Evolutionary conservation across 2,113 vertebrate genomes (phyloP), one percentile per base, ranked within the genome.

Genomic region (Nerophis lumbriciformis): DNA sequence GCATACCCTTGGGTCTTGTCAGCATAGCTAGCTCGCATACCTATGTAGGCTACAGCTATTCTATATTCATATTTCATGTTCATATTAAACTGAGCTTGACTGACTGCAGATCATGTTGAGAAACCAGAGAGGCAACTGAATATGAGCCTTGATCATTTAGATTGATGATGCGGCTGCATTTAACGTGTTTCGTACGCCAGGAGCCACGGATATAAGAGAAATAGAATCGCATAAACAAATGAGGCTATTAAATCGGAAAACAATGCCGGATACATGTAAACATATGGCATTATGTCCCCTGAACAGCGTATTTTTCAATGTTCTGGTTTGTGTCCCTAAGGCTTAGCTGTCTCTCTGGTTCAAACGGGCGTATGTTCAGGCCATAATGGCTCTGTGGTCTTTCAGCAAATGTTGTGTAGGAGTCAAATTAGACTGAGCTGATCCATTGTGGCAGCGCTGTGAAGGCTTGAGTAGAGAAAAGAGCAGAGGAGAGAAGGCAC

Each of bases 341-440:
- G 75, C 61, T 59, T 16, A 21, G 3, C 56, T 14, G 11, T 14
- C 53, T 19, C 51, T 19, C 13, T 19, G 38, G 39, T 48, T 59
- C 60, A 61, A 59, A 59, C n/a, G 44, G 51, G 42, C 48, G 4
- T 54, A 58, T 48, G 68, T 72, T 78, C 49, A 61, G 48, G 53
- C 7, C 60, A 58, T 50, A 35, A 66, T 72, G 60, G 56, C 66
- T 63, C 52, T 71, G 66, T 64, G 80, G n/a, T 58, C 62, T 55
- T 70, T 75, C 66, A 63, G 72, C 53, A 62, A 52, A 66, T 60
- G 72, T 69, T 76, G 63, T 79, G 80, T 71, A 67, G 81, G 76
- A 82, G 65, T 82, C n/a, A 64, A 59, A 78, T 77, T 64, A 73
- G 64, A 69, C 68, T 65, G 63, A 71, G 66, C 70, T 71, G 71